A percentile compares a stretch with the other conserved stretches of the same genome.
Conservation (phyloP, 2,113 vertebrate species). For the Eulemur macaco region DNA sequence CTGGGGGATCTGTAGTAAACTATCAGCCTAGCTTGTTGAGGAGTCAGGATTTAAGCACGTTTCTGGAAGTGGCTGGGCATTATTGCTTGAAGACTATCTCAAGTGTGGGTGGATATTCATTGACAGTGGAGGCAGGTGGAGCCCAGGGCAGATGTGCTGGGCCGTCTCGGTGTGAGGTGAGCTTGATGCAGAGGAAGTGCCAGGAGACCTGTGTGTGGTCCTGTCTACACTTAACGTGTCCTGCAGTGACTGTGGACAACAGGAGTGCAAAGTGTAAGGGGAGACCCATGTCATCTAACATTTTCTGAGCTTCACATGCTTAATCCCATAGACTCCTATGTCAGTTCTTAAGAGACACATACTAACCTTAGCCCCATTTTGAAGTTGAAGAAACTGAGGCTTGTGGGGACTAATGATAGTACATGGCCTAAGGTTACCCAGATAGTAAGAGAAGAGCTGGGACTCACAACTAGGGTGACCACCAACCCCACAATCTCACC, state of each 20-base stretch:
- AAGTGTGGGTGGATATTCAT: background rate
- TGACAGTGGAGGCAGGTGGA: background rate
- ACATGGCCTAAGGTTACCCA: background rate
- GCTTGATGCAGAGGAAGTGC: background rate
- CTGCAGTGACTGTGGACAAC: background rate
- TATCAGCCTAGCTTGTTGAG: background rate
- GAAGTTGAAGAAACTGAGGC: background rate
- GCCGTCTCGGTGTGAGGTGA: too few relatives aligned
- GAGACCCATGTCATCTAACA: background rate
- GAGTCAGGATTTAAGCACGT: background rate
- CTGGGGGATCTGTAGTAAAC: background rate
- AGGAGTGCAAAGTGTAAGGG: background rate
- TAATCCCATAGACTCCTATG: background rate
- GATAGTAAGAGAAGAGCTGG: background rate
- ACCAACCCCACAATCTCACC: too few relatives aligned
- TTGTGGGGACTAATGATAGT: background rate
- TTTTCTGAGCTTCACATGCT: background rate
- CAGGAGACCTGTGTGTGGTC: background rate
- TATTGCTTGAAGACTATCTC: too few relatives aligned
- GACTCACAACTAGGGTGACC: too few relatives aligned
- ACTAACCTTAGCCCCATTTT: background rate
- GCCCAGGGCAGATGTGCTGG: background rate
- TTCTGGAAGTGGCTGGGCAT: background rate
- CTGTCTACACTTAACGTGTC: background rate
- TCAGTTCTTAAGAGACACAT: background rate